These are phyloP conservation scores for Sphyrna mokarran DNA, from an alignment of 2,113 vertebrate genomes.

Conservation along the genomic window DNA sequence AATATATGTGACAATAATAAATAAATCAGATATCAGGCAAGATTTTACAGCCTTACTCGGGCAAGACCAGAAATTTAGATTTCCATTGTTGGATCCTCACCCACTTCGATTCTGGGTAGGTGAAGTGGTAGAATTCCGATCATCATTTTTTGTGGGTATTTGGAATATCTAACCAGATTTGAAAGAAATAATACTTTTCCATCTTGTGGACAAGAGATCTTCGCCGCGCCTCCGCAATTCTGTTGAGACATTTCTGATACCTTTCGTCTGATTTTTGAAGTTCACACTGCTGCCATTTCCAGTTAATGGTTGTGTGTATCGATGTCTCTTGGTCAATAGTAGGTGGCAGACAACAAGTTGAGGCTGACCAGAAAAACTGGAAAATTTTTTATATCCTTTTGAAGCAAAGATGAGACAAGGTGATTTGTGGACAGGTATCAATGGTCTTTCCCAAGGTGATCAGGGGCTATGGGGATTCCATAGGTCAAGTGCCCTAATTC, in stretches of 20 bases:
- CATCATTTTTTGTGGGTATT: neutral
- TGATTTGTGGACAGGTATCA: neutral
- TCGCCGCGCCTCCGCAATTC: neutral
- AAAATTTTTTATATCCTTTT: neutral
- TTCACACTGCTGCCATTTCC: neutral
- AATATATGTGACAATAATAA: too few relatives aligned
- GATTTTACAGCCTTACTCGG: too few relatives aligned
- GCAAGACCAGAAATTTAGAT: too few relatives aligned
- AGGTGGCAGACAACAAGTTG: neutral
- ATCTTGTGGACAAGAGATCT: neutral
- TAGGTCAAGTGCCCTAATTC: too few relatives aligned
- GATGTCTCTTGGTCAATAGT: neutral
- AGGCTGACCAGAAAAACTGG: neutral
- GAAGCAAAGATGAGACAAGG: neutral
- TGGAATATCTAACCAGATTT: neutral
- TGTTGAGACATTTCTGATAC: neutral
- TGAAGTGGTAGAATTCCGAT: too few relatives aligned
- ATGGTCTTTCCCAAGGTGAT: neutral
- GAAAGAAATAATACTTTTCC: neutral
- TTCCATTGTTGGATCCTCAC: too few relatives aligned
- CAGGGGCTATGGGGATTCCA: too few relatives aligned
- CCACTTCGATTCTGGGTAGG: too few relatives aligned
- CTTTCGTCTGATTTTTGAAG: neutral
- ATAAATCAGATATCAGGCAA: too few relatives aligned
- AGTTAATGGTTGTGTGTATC: neutral